Conservation (phyloP, 2,113 vertebrate genomes). For the Martes martes region DNA sequence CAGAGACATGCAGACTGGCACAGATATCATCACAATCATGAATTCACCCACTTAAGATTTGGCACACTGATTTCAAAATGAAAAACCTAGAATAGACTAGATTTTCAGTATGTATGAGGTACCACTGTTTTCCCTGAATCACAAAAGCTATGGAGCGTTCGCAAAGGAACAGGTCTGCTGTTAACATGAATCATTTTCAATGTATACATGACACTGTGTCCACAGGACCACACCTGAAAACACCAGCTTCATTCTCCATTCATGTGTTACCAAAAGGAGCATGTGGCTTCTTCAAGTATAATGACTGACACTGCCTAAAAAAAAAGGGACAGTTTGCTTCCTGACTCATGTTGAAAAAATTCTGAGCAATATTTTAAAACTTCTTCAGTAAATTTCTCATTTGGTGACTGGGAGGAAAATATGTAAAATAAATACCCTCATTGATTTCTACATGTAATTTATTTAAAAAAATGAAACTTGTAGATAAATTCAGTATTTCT, state of each 20-base stretch:
- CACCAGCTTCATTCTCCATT: neutral
- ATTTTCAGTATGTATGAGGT: neutral
- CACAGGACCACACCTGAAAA: neutral
- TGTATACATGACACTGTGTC: too few species aligned
- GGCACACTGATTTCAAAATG: neutral
- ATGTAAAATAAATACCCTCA: neutral
- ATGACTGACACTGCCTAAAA: neutral
- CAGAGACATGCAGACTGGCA: neutral
- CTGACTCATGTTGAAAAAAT: neutral
- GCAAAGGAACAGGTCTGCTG: fast-evolving
- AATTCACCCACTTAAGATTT: neutral
- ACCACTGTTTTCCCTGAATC: neutral
- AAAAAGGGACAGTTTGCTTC: neutral
- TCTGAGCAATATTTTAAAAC: neutral
- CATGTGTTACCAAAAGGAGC: neutral
- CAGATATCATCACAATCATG: neutral
- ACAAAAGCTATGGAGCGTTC: neutral
- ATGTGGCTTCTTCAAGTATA: neutral
- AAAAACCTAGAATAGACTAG: neutral
- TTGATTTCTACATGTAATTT: slow-evolving; percentile 6
- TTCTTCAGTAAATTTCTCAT: neutral
- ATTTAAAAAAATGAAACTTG: slow-evolving; percentile 12
- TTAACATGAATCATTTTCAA: neutral
- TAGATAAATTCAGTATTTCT: slow-evolving; percentile 26
- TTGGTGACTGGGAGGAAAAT: neutral